Base-by-base conservation (phyloP, 2,113 vertebrate species). In the Calonectris borealis region DNA sequence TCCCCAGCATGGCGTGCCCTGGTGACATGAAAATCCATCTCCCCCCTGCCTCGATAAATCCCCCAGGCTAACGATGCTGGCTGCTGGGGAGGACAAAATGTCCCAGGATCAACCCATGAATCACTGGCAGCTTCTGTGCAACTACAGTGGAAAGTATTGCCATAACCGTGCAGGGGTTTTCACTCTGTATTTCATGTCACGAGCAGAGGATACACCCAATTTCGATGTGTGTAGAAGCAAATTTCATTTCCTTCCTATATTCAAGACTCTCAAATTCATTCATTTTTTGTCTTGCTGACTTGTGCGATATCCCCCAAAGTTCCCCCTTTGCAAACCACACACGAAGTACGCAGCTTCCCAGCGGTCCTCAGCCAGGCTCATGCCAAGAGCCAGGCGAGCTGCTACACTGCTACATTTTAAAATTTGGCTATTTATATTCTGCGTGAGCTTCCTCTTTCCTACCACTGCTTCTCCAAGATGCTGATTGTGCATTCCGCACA, bases 171-270 rank as follows among this genome's bases (percentile, higher is more conserved):
- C 76, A 19, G 48, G 69, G 70, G 42, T 38, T 57, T 61, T 22
- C 84, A 19, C 83, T 86, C 88, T 16, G 80, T 32, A 36, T 14
- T 58, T 54, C 16, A 0, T 1, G 20, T 75, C 94, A 95, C 12
- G 42, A 93, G 96, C 89, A 48, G 73, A 62, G 52, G 78, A 40
- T 32, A 66, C 92, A 87, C 88, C 90, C 90, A 22, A 17, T 10
- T 38, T 27, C 52, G 16, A 55, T n/a, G 71, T 9, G 36, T 4
- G 13, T 57, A 49, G 69, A 82, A 62, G 86, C 83, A 92, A 42
- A 92, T 80, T 91, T 94, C 61, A 58, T 81, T 97, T 97, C 96
- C 97, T 97, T 96, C 97, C 97, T 68, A 13, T 38, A 54, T 70
- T 69, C 36, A 27, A 24, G 55, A 36, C 32, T 75, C 52, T 36